Evolutionary conservation across 2,113 vertebrate genomes (phyloP).

Genomic region (Phrynocephalus versicolor): DNA sequence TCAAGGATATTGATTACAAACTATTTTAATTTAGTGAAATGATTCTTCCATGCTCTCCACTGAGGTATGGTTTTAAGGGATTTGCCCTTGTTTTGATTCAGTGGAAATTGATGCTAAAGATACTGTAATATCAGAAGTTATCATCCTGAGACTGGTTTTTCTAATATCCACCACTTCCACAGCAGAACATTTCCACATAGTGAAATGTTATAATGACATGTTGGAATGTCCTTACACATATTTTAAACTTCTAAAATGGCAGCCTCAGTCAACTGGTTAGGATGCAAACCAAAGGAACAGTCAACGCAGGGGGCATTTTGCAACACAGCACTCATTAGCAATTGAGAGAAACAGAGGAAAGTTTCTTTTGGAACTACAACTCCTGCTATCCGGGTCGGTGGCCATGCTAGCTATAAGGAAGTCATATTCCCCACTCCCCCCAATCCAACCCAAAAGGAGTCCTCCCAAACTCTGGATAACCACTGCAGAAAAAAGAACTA

Average conservation of each 20-base stretch:
- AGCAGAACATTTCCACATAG: neutral
- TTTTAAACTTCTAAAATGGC: neutral
- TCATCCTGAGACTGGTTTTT: neutral
- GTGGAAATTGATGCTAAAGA: constrained; percentile 22
- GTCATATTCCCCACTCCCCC: too few species aligned
- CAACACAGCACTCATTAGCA: neutral
- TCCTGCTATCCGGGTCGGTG: too few species aligned
- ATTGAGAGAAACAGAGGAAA: too few species aligned
- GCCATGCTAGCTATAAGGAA: too few species aligned
- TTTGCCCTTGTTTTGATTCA: constrained; percentile 14
- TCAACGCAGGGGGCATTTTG: too few species aligned
- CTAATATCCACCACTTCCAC: neutral
- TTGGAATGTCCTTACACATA: constrained; percentile 26
- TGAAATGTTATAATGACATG: neutral
- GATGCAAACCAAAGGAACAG: neutral
- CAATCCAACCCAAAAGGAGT: too few species aligned
- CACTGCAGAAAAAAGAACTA: neutral
- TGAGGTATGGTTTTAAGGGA: neutral
- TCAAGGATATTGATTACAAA: constrained; percentile 53
- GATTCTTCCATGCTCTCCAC: neutral
- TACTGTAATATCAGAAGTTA: neutral
- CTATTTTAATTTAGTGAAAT: constrained; percentile 51
- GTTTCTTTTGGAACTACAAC: too few species aligned
- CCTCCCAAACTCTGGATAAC: too few species aligned
- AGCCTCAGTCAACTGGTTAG: neutral